Base-by-base conservation (phyloP, 2,113 vertebrate species). In the Plestiodon gilberti region DNA sequence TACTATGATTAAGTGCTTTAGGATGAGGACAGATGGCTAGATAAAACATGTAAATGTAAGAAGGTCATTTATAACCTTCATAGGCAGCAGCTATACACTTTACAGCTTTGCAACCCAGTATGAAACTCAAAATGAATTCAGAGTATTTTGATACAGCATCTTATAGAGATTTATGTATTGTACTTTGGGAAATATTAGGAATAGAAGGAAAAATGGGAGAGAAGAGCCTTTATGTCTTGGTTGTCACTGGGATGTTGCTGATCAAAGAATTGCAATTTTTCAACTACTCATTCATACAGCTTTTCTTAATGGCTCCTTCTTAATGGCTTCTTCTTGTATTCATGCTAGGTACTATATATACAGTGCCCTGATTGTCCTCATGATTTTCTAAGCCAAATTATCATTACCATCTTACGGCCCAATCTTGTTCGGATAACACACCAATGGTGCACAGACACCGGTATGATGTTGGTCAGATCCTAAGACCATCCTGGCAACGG, bases 281-380 rank as follows among this genome's bases (percentile, higher is more conserved):
- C 55, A 89, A 5, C 78, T 43, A 6, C n/a, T 71, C 48, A 59
- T 62, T 55, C 88, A 65, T 55, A 64, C 52, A 55, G 71, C 76
- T 71, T 81, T n/a, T n/a, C n/a, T 81, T 82, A 74, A 33, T 57
- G 71, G 15, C 23, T 83, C 91, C 22, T n/a, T n/a, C 5, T 77
- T 65, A 76, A 90, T n/a, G n/a, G n/a, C n/a, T n/a, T n/a, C 84
- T 88, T 69, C 57, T 23, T 85, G 35, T 78, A 83, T 62, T 81
- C 70, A 64, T 78, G 87, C 78, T 3, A 25, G 25, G 43, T 48
- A n/a, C n/a, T n/a, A n/a, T n/a, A 48, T 48, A 48, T 8, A 48
- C 4, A 48, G 43, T 48, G 8, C 43, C 43, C 43, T 48, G 8
- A 48, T 8, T 48, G 2, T 65, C 18, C 38, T 70, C 35, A 59